Evolutionary conservation across 1,140 invertebrate genomes (phyloP).

Genomic region (Agrypnia vestita): DNA sequence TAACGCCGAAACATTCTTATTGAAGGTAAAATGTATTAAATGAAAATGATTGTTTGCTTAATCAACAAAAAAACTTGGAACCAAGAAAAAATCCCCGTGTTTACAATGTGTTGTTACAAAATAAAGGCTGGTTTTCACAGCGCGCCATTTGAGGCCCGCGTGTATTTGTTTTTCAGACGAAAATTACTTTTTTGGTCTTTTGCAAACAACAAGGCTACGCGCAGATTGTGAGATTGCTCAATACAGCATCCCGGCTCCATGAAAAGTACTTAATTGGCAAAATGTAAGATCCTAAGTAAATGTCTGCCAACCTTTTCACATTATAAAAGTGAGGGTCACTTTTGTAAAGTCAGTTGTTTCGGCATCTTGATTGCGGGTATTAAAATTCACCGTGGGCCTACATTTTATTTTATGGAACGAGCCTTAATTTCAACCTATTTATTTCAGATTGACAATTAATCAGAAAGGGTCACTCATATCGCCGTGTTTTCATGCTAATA

Average conservation of each 20-base stretch:
- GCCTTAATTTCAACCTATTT: too few relatives aligned
- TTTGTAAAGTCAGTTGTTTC: constrained; percentile 45
- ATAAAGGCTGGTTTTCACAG: constrained; percentile 31
- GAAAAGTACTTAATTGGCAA: constrained; percentile 53
- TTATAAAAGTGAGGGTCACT: constrained; percentile 24
- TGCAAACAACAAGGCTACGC: constrained; percentile 44
- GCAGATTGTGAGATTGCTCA: constrained; percentile 49
- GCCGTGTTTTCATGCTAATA: too few relatives aligned
- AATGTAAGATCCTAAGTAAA: constrained; percentile 54
- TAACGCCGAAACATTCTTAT: too few relatives aligned
- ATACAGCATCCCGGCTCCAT: constrained; percentile 38
- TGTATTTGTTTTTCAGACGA: constrained; percentile 49
- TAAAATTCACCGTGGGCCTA: too few relatives aligned
- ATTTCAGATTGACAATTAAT: too few relatives aligned
- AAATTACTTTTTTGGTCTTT: constrained; percentile 50
- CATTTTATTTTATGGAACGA: too few relatives aligned
- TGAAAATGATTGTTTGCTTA: constrained; percentile 20
- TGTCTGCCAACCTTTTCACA: constrained; percentile 41
- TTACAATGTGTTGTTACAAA: constrained; percentile 40
- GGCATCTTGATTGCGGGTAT: background rate
- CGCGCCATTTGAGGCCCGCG: constrained; percentile 4
- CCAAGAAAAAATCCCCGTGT: constrained; percentile 15
- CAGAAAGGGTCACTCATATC: too few relatives aligned
- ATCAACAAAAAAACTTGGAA: constrained; percentile 13
- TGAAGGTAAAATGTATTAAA: background rate